Evolutionary conservation across 1,140 invertebrate species (phyloP), one percentile per base, ranked within the genome.

Genomic region (Prorops nasuta): DNA sequence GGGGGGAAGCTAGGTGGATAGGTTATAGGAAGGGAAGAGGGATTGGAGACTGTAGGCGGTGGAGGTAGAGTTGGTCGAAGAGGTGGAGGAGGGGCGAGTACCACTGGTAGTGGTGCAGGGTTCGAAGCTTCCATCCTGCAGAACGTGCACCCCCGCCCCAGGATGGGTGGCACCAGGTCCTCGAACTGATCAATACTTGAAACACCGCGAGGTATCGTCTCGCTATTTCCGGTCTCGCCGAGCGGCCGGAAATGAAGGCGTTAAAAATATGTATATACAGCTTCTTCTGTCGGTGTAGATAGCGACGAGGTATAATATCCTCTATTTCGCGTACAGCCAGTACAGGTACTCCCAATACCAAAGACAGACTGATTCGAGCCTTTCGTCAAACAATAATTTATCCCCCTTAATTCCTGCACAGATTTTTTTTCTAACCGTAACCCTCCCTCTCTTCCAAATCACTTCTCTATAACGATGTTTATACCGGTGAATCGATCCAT

Each of bases 131-230:
- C 42, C 49, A 46, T 39, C 2, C 22, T 12, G 42, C 21, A 34
- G 21, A 44, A 14, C 31, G 22, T 4, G 15, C n/a, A n/a, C 31
- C 47, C 12, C 39, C 19, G 12, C 21, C 41, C 28, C 43, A n/a
- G n/a, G n/a, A 49, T 54, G 59, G 62, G 50, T 66, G 59, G 66
- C 56, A 60, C 63, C 58, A 50, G 50, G 56, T 64, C 51, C 51
- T 60, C 58, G 67, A 74, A 74, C 73, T 76, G 73, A 76, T 76
- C 73, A 76, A 76, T 76, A 76, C 73, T 72, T 74, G 71, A 74
- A 74, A 76, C 73, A 76, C 73, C 71, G 67, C 70, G 69, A 74
- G 69, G 72, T 76, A 76, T 74, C 73, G 72, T 74, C 58, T 60
- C 64, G 72, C 63, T 74, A 74, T 76, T 74, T 76, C 73, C 73